Base-by-base conservation (phyloP, 2,113 vertebrate genomes). In the Grammomys dolichurus region DNA sequence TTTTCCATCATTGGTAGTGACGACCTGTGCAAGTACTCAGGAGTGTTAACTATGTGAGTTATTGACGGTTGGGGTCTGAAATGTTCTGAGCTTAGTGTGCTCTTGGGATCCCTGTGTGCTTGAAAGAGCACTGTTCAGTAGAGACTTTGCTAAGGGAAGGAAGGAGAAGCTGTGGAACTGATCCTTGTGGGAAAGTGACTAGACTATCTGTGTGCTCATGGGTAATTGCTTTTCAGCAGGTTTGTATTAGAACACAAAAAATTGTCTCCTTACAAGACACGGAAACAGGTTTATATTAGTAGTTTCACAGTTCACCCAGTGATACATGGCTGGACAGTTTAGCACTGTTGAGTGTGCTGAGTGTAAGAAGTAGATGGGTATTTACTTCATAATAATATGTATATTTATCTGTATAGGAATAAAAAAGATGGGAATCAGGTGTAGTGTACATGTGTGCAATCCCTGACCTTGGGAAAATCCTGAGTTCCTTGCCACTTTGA, bases 201-300 rank as follows among this genome's bases (percentile, higher is more conserved):
- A 60, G 33, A 86, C 40, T 36, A 65, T 78, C 33, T 28, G 28
- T 78, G 80, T 54, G 1, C 3, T 65, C 19, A 19, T 9, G 4
- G 85, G 31, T 86, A 82, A 56, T 72, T 92, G 33, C 12, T 93
- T 94, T 97, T 69, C 28, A 84, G 40, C 13, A 93, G 20, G 12
- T 67, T 56, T 86, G 10, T 72, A 60, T 88, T 73, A 91, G 58
- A 94, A 94, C 89, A 85, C 54, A 73, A 72, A n/a, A 90, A 75
- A 75, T 31, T 88, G 76, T 84, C 28, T 17, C 36, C 31, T 93
- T 81, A 51, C 0, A 75, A 46, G 65, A 72, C 92, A 36, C 87
- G 58, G 5, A 89, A 9, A 48, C 84, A 87, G 78, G 40, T 96
- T 94, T 92, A 43, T 77, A 24, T 13, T 95, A 95, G 13, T 33